A percentile compares a stretch with the other conserved stretches of the same genome.
Conservation (phyloP, 2,797 vertebrate species). For the Tenualosa thibaudeaui region DNA sequence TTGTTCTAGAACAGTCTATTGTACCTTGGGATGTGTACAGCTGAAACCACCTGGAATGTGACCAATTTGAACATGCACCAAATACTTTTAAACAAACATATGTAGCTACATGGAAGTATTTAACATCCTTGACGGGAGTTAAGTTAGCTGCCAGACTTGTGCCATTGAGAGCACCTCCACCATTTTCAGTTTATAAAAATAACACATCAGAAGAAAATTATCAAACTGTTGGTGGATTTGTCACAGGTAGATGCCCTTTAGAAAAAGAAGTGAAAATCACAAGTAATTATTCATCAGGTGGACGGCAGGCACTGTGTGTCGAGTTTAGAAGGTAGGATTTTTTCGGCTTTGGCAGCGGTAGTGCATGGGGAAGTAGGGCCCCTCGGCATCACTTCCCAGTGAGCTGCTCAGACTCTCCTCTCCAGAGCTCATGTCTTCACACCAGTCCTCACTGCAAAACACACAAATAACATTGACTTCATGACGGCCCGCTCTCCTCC, state of each 20-base stretch:
- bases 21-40: constrained; percentile 39
- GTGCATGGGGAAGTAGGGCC: constrained; percentile 82
- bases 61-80: constrained; percentile 63
- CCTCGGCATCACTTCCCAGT: constrained; percentile 80
- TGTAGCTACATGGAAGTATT: constrained; percentile 46
- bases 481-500: neutral
- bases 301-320: constrained; percentile 27
- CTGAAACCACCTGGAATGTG: constrained; percentile 67
- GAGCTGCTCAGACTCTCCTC: constrained; percentile 91
- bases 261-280: constrained; percentile 23
- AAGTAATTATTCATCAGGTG: constrained; percentile 11
- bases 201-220: constrained; percentile 27
- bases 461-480: neutral
- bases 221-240: constrained; percentile 42
- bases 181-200: constrained; percentile 41
- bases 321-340: constrained; percentile 66
- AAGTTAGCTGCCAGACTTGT: constrained; percentile 69
- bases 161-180: constrained; percentile 42
- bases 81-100: constrained; percentile 43
- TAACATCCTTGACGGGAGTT: constrained; percentile 11
- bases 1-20: constrained; percentile 58
- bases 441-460: constrained; percentile 85
- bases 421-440: constrained; percentile 91
- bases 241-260: constrained; percentile 25
- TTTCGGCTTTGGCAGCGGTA: constrained; percentile 72